Base-by-base conservation (phyloP, 2,113 vertebrate species). In the Sarotherodon lohbergeri region DNA sequence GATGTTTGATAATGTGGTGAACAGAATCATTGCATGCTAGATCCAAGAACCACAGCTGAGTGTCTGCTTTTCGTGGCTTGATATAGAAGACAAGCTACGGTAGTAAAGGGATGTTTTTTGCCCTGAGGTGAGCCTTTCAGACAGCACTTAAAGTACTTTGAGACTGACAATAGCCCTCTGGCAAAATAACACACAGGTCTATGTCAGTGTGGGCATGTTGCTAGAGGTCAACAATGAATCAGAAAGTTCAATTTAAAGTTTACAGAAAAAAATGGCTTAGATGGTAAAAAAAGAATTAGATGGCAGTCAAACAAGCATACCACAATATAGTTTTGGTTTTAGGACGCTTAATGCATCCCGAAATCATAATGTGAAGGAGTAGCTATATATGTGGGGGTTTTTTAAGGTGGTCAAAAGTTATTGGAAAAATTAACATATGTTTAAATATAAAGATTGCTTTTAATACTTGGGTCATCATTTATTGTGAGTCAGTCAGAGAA, bases 51-150 rank as follows among this genome's bases (percentile, higher is more conserved):
- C 17, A 34, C 3, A 78, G 11, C 39, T 14, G 39, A 48, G 7
- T 34, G 78, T 9, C 16, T 59, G 59, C 59, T 85, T 73, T 84
- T 19, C 68, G 5, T 43, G 2, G 34, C 78, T 36, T 50, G 39
- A 43, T 32, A 27, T 50, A 71, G 8, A 78, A 43, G 16, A 36
- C 63, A 76, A 46, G 79, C 46, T 56, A 13, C 12, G 11, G 27
- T 2, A 79, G 27, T 80, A 48, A 76, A 34, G 27, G 27, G 52
- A 82, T 9, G 9, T 48, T 50, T 80, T 61, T 80, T 80, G 80
- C 66, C 79, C 68, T 13, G 9, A 79, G 85, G 82, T 85, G 85
- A 80, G 24, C 52, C 82, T 90, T 88, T 90, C 57, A 85, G 48
- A 43, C 10, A 34, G 82, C 79, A 82, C 85, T 85, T 90, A 87